These are phyloP conservation scores for Xiphophorus maculatus DNA, from an alignment of 2,113 vertebrate species.

Conservation along the genomic window DNA sequence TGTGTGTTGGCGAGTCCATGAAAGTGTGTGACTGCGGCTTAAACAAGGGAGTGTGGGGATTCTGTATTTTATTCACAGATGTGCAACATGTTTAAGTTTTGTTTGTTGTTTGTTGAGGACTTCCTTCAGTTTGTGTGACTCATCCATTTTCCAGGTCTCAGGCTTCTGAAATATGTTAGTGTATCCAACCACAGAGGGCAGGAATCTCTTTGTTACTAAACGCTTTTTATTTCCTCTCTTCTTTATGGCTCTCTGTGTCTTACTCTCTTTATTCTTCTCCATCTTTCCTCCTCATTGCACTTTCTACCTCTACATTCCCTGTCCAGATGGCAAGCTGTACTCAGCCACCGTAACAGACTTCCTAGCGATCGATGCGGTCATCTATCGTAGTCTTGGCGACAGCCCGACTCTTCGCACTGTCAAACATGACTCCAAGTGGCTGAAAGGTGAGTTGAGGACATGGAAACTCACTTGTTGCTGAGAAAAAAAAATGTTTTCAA, in stretches of 20 bases:
- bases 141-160: constrained; percentile 37
- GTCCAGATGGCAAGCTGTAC: constrained; percentile 94
- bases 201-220: constrained; percentile 29
- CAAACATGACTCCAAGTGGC: constrained; percentile 99
- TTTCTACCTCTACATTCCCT: constrained; percentile 45
- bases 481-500: constrained; percentile 28
- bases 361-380: constrained; percentile 97
- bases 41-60: constrained; percentile 13
- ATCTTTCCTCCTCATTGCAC: constrained; percentile 39
- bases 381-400: constrained; percentile 98
- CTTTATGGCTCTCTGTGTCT: constrained; percentile 14
- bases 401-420: constrained; percentile 96
- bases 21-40: constrained; percentile 16
- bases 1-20: constrained; percentile 4
- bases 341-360: constrained; percentile 99
- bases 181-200: constrained; percentile 35
- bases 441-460: constrained; percentile 88
- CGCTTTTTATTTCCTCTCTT: constrained; percentile 46
- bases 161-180: constrained; percentile 48
- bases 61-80: constrained; percentile 45
- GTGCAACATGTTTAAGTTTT: constrained; percentile 45
- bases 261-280: constrained; percentile 18
- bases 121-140: constrained; percentile 35
- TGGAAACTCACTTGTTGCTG: constrained; percentile 32
- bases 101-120: constrained; percentile 51